Base-by-base conservation (phyloP, 2,797 vertebrate species). In the Cossypha polioptera region DNA sequence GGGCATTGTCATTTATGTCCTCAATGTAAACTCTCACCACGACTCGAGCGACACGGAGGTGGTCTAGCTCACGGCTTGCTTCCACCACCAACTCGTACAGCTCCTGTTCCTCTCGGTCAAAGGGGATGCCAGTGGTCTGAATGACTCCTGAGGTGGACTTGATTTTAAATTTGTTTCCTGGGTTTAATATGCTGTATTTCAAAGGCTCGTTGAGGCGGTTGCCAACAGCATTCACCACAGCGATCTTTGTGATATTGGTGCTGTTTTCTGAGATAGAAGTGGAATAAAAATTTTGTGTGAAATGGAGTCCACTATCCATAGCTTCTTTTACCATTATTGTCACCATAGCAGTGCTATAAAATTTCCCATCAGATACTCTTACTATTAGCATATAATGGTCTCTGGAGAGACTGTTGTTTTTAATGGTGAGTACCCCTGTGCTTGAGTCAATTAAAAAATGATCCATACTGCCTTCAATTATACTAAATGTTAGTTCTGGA, bases 81-180 rank as follows among this genome's bases (percentile, higher is more conserved):
- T 99, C 99, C 4, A 99, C 99, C 38, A 99, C 98, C 83, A 99
- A 95, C 90, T 99, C 99, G n/a, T 99, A 99, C 15, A 99, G 96
- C 83, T 99, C 99, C 91, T 98, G 98, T 11, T 99, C 99, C 92
- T 99, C 99, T 35, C 99, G 98, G 93, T 99, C 99, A 35, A 99
- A 99, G 7, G 99, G 98, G 57, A 99, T 94, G 58, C 99, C 99
- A 2, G 99, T 98, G 36, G 99, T 99, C 96, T 99, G 98, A 95
- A 99, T 99, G 31, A 99, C 99, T 38, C 99, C 99, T 42, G 99
- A 99, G 36, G 99, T 99, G 72, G 98, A 97, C 76, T 98, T 99
- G 71, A 99, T 99, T 93, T 96, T 98, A 95, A 99, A 99, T 73
- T 98, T 98, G 61, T 98, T 98, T 40, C 99, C 99, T 57, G 99